Percentiles rank a stretch among this genome's conserved stretches.
Evolutionary conservation across 2,797 vertebrate species (phyloP).

Genomic region (Crocidura indochinensis): DNA sequence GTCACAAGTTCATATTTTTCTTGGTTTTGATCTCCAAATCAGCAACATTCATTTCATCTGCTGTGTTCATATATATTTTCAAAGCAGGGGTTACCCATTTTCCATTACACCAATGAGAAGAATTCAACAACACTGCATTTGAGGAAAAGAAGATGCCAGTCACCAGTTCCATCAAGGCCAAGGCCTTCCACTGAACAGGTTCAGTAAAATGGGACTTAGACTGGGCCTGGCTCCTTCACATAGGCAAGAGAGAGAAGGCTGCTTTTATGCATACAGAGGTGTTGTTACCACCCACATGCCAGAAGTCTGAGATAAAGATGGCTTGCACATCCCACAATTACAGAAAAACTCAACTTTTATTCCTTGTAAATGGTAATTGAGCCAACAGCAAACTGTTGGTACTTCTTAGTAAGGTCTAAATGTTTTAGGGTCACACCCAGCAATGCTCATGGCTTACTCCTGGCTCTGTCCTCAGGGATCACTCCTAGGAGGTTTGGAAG

Average conservation of each 20-base stretch:
- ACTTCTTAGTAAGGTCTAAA: too few species aligned
- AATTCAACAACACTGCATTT: neutral
- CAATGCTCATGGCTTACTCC: neutral
- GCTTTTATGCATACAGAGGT: neutral
- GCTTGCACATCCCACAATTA: neutral
- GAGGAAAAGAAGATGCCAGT: neutral
- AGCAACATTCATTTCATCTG: neutral
- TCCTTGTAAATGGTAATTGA: neutral
- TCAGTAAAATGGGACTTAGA: neutral
- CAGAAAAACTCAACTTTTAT: neutral
- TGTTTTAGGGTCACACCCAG: neutral
- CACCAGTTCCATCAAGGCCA: neutral
- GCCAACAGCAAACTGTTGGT: neutral
- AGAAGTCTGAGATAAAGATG: neutral
- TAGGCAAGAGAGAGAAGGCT: neutral
- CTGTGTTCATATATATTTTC: neutral
- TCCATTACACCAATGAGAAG: neutral
- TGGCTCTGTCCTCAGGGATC: neutral
- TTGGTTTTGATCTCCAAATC: neutral
- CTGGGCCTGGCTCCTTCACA: too few species aligned
- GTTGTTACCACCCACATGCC: neutral
- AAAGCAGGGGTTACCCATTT: neutral
- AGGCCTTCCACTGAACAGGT: neutral
- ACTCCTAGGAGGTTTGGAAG: too few species aligned
- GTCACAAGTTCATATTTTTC: too few species aligned